Percentiles rank a stretch among this genome's conserved stretches.
Conservation (phyloP, 2,888 invertebrate species). For the Protophormia terraenovae region DNA sequence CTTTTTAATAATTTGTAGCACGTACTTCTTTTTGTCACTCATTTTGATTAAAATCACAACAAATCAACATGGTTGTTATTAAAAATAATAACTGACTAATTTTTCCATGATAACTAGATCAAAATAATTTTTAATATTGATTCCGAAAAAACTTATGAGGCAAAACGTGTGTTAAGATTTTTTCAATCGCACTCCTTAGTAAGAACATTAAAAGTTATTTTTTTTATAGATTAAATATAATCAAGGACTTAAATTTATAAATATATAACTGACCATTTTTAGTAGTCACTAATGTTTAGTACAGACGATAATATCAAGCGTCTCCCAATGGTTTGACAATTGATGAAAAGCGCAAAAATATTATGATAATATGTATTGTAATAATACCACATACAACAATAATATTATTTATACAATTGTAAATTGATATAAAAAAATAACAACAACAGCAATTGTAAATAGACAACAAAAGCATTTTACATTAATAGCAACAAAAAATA, state of each 20-base stretch:
- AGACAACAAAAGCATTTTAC: conserved; percentile 28
- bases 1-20: too few species aligned
- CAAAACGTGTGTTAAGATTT: too few species aligned
- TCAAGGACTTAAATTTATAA: background rate
- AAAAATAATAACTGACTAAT: too few species aligned
- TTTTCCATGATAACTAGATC: too few species aligned
- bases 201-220: too few species aligned
- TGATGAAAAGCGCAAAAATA: background rate
- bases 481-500: background rate
- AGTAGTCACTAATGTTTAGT: background rate
- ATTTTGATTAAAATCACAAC: too few species aligned
- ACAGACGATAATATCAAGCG: background rate
- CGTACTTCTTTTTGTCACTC: too few species aligned
- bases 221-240: too few species aligned
- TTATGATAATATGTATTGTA: background rate
- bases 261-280: background rate
- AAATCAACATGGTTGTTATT: too few species aligned
- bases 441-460: background rate
- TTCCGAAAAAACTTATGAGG: too few species aligned
- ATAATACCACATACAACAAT: background rate
- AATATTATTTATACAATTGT: conserved; percentile 22
- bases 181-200: too few species aligned
- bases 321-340: conserved; percentile 33
- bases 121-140: too few species aligned
- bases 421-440: conserved; percentile 29